Conservation (phyloP, 2,113 vertebrate genomes). For the Lutjanus erythropterus region DNA sequence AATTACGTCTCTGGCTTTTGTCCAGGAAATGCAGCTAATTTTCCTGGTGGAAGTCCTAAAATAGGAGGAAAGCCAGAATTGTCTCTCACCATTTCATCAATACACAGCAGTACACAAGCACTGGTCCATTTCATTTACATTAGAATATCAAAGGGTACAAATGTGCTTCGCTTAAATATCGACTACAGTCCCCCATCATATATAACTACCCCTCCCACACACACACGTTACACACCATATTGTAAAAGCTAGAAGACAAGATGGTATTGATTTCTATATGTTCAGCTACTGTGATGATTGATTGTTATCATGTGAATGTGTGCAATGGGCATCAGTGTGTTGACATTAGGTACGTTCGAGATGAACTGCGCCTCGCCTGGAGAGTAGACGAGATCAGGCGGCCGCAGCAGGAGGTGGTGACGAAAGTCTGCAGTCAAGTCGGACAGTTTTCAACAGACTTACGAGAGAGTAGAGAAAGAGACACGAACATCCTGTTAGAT, state of each 20-base stretch:
- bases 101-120: slow-evolving; percentile 21
- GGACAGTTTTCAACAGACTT: no score
- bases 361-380: no score
- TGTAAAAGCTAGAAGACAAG: neutral
- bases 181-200: neutral
- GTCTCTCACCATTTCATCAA: slow-evolving; percentile 37
- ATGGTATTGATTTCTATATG: neutral
- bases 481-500: no score
- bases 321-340: no score
- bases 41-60: slow-evolving; percentile 34
- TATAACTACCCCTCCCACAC: no score
- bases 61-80: slow-evolving; percentile 40
- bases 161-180: neutral
- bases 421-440: no score
- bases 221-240: neutral
- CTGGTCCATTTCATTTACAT: slow-evolving; percentile 24
- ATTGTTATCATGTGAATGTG: neutral
- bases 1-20: slow-evolving; percentile 62
- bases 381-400: no score
- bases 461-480: no score
- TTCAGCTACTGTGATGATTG: neutral
- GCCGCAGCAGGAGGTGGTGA: no score
- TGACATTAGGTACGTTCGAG: no score
- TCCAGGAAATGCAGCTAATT: slow-evolving; percentile 53
- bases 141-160: slow-evolving; percentile 19